These are phyloP conservation scores for Heliocidaris tuberculata DNA, from an alignment of 35 echinoderm and acorn worm species.

Conservation along the genomic window DNA sequence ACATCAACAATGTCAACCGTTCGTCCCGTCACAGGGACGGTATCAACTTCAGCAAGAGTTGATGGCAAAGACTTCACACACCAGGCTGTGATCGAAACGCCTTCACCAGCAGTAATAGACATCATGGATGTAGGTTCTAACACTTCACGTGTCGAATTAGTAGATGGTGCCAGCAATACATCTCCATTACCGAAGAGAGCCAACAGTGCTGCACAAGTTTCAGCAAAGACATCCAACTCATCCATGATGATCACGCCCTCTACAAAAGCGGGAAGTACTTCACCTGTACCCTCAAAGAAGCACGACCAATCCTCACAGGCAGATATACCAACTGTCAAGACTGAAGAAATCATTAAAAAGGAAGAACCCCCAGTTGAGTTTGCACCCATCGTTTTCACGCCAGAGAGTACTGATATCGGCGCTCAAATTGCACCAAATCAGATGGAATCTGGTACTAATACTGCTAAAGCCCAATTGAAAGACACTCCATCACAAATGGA, in stretches of 20 bases:
- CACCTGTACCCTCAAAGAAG: neutral
- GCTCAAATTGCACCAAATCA: slow-evolving; percentile 31
- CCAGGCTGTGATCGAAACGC: neutral
- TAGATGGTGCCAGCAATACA: neutral
- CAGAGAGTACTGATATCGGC: neutral
- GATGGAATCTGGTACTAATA: neutral
- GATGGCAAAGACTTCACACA: neutral
- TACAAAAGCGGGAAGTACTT: neutral
- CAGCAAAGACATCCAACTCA: neutral
- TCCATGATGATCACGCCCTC: neutral
- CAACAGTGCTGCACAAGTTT: slow-evolving; percentile 26
- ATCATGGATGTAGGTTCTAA: slow-evolving; percentile 9
- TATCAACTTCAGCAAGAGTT: slow-evolving; percentile 9
- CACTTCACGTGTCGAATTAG: neutral
- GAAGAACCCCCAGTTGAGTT: neutral
- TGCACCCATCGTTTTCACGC: neutral
- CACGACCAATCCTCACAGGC: neutral
- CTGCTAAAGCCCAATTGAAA: neutral
- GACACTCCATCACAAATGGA: neutral
- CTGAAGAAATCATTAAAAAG: neutral
- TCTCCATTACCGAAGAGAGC: neutral
- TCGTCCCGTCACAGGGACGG: neutral
- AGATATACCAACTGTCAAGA: neutral
- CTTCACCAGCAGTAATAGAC: neutral
- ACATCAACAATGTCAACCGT: neutral